Evolutionary conservation across 2,797 vertebrate species (phyloP), one percentile per base, ranked within the genome.

Genomic region (Cygnus olor): DNA sequence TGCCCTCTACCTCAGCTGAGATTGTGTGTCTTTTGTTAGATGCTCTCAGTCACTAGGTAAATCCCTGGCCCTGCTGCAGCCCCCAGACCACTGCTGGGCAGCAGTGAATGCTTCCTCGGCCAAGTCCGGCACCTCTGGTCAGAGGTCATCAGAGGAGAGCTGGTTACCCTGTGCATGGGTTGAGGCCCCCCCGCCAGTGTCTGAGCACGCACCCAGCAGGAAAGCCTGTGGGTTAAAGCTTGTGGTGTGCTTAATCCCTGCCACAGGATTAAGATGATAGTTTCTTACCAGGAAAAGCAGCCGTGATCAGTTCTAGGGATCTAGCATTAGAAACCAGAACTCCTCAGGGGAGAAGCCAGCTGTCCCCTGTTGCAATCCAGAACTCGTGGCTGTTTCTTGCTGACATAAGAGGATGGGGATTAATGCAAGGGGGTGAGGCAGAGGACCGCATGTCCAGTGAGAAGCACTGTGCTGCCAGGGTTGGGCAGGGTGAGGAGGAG

Each of bases 401-500:
- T 88, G 56, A 10, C 20, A 28, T 54, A 58, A 90, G 30, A 66
- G 20, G 64, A 60, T 2, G 5, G 19, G 21, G 42, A 72, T 86
- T 53, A 73, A 53, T 0, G 0, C 0, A 0, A 30, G 0, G 3
- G 4, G 6, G 4, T 11, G 68, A 82, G n/a, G 58, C 66, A 68
- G 24, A 44, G 18, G 60, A 53, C n/a, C 47, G 20, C 36, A 24
- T 80, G 81, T 77, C 32, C n/a, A 42, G 36, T 0, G 6, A 58
- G 45, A 88, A 72, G 15, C 0, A 1, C n/a, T 22, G 1, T 24
- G 20, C 34, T 79, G 63, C 51, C 40, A 61, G 25, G 49, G 16
- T 28, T 21, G 22, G n/a, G 16, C 28, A 73, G 54, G 17, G 10
- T 60, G 47, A 84, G 77, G 15, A 51, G 25, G 57, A 58, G 20